Evolutionary conservation across 2,113 vertebrate genomes (phyloP).

Genomic region (Lepidothrix coronata): DNA sequence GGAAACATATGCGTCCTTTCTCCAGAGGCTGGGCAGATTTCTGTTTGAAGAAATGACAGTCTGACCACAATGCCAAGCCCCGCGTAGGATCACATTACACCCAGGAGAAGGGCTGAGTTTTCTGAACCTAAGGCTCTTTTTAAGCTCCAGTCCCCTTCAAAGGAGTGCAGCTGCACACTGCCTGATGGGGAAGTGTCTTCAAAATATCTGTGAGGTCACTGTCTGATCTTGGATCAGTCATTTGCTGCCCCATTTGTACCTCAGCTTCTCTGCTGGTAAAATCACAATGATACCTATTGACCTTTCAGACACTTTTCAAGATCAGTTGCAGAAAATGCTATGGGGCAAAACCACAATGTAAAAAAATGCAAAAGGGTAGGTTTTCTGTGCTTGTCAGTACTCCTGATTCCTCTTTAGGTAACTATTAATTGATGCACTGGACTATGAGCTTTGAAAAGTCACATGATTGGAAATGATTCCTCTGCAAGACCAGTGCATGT

Average conservation of each 20-base stretch:
- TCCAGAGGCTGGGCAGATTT: conserved; percentile 35
- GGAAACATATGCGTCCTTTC: conserved; percentile 65
- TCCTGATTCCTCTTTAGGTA: not conserved
- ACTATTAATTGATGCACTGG: not conserved
- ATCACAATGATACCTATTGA: not conserved
- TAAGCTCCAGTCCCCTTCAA: conserved; percentile 38
- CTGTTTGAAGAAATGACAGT: conserved; percentile 64
- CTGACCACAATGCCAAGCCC: conserved; percentile 55
- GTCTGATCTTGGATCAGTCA: conserved; percentile 30
- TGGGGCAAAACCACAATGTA: not conserved
- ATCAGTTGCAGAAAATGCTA: not conserved
- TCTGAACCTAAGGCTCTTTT: conserved; percentile 35
- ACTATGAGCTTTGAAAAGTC: not conserved
- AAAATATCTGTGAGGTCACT: conserved; percentile 45
- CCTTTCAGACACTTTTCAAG: not conserved
- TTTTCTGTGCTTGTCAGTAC: not conserved
- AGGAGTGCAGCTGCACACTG: conserved; percentile 50
- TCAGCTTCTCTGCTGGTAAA: not conserved
- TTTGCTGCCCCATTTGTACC: not conserved
- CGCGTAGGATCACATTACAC: conserved; percentile 47
- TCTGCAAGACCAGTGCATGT: not conserved
- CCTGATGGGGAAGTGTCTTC: conserved; percentile 26
- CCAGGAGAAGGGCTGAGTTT: conserved; percentile 45
- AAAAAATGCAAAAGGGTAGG: not conserved
- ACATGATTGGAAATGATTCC: not conserved